Base-by-base conservation (phyloP, 2,888 invertebrate species). In the Serrognathus titanus region DNA sequence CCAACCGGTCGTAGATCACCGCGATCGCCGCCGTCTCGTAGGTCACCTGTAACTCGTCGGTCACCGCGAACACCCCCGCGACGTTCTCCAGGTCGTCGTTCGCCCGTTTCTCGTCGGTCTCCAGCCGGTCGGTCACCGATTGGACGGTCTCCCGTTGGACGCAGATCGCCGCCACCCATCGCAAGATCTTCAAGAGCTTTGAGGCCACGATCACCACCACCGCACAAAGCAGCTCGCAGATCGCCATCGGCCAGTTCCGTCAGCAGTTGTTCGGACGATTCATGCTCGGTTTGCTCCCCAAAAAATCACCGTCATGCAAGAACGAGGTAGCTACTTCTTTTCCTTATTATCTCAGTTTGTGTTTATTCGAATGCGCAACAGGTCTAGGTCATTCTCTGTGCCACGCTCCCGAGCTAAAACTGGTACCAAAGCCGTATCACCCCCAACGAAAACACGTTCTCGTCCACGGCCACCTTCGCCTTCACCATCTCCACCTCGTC, bases 201-300 rank as follows among this genome's bases (percentile, higher is more conserved):
- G 69, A 68, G 76, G 50, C 72, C 75, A 50, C 72, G 75, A 53
- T 76, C 76, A 51, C 77, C 78, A 39, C 73, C 76, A 16, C 68
- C 65, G 46, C 62, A 65, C 56, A 62, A 63, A 49, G 67, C 70
- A 52, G 70, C 69, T 24, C 65, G 75, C n/a, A 62, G 88, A 0
- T 88, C 89, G n/a, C 85, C 85, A 0, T 86, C 87, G 0, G 87
- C 85, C 1, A 90, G 90, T 38, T 89, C 90, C 0, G 84, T 86
- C 47, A 90, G 90, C 79, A 90, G 89, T 65, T 92, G 92, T 71
- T 90, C 91, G 0, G 91, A 91, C 68, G 89, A 90, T 69, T 90
- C 90, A 0, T 92, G 92, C 70, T 91, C 91, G 0, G 89, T 92
- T 1, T 92, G 92, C 71, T 90, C 90, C 0, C 89, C 89, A 5